Evolutionary conservation across 2,113 vertebrate species (phyloP).

Genomic region (Cacatua alba): DNA sequence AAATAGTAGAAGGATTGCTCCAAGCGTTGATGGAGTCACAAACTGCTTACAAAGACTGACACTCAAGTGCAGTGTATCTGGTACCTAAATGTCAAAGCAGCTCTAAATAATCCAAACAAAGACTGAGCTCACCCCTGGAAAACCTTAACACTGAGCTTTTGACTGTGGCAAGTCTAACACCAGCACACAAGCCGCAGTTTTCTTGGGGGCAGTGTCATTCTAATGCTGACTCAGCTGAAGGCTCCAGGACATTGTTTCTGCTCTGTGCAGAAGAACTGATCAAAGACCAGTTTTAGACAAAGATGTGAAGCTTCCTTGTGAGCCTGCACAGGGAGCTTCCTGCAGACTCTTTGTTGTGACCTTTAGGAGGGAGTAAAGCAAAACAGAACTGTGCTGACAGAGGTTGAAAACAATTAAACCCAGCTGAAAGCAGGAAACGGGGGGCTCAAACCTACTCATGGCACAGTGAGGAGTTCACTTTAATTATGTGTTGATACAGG

Average conservation of each 20-base stretch:
- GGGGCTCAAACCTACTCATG: not conserved
- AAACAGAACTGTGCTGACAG: not conserved
- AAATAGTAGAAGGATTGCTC: not conserved
- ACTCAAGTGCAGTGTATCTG: not conserved
- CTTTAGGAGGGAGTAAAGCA: not conserved
- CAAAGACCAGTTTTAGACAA: not conserved
- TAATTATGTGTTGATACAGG: not conserved
- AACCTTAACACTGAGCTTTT: not conserved
- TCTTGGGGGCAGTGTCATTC: not conserved
- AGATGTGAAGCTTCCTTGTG: conserved; percentile 7
- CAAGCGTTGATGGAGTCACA: not conserved
- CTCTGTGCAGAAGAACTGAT: not conserved
- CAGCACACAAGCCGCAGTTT: not conserved
- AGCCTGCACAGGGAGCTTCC: not conserved
- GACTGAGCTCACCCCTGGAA: not conserved
- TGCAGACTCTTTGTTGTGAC: not conserved
- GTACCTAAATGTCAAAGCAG: not conserved
- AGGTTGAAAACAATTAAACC: not conserved
- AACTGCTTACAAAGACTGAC: not conserved
- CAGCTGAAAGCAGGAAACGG: not conserved
- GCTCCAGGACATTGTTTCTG: not conserved
- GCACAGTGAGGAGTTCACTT: not conserved
- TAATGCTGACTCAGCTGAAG: not conserved
- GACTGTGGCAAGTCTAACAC: not conserved
- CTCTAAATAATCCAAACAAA: not conserved